phyloP scores from a whole-genome alignment of 2,113 vertebrate species.

The Caranx melampygus region DNA sequence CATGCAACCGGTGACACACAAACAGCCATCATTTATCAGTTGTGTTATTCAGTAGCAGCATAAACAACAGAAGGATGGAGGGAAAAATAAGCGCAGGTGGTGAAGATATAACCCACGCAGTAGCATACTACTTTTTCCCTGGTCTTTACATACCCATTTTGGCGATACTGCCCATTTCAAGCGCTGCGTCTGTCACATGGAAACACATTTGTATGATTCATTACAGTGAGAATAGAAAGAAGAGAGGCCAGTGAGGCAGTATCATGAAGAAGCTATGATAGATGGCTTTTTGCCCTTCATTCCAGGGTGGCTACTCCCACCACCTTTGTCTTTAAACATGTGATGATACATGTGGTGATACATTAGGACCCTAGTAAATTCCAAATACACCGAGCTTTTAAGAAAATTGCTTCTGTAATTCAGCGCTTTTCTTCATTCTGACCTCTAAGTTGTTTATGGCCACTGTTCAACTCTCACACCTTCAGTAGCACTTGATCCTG shows the following conservation, averaged over 20 bases:
- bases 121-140: no score
- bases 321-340: not conserved
- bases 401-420: not conserved
- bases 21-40: no score
- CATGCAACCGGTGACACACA: no score
- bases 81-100: no score
- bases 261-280: not conserved
- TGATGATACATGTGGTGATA: no score
- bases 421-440: slow-evolving; percentile 7
- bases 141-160: no score
- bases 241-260: not conserved
- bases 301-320: not conserved
- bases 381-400: no score
- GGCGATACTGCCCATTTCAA: no score
- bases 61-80: no score
- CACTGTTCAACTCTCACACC: not conserved
- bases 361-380: no score
- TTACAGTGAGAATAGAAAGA: not conserved
- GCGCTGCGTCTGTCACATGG: not conserved
- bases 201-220: slow-evolving; percentile 1
- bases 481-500: slow-evolving; percentile 29
- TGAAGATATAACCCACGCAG: no score
- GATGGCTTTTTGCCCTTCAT: not conserved
- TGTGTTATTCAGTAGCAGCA: no score
- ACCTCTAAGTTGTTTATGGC: slow-evolving; percentile 27